Evolutionary conservation across 2,888 invertebrate species (phyloP), one percentile per base, ranked within the genome.

Genomic region (Ametastegia equiseti): DNA sequence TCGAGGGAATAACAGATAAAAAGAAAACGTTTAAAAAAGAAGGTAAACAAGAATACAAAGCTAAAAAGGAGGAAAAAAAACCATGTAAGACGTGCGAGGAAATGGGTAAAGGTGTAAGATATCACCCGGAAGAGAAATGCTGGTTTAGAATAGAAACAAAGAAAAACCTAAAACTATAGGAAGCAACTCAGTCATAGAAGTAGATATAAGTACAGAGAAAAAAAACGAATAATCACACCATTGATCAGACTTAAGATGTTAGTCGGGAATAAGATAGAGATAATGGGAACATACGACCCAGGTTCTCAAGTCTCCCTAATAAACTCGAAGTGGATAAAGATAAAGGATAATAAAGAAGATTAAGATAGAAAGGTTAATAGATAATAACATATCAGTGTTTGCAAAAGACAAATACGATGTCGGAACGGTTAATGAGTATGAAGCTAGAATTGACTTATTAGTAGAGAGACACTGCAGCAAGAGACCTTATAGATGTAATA

Each of bases 141-240:
- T 83, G 82, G 81, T 83, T 84, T 71, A 81, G 83, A 63, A 73
- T 65, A 80, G 60, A 75, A 63, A 47, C 39, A 80, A 82, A 77
- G 73, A 80, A 3, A 79, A 82, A 73, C 47, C 78, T 45, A 82
- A 75, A 50, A 19, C 60, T 60, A 82, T 83, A 79, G 84, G 80
- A 82, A 85, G 71, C 57, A 85, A 84, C 69, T 82, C 85, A 81
- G 84, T 85, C 36, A 73, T 85, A 80, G 84, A 85, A 81, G 84
- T 83, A 78, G 75, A 83, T 47, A 39, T 84, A 67, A 82, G 79
- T 73, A 82, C 80, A 65, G 73, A 81, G 13, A 75, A 67, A 84
- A 67, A 84, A 83, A 83, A 82, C 83, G 81, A 83, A 54, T 81
- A 79, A 45, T 79, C 81, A 83, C 83, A 83, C 82, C 83, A 83